Evolutionary conservation across 2,113 vertebrate species (phyloP).

Genomic region (Phylloscopus whistleri): DNA sequence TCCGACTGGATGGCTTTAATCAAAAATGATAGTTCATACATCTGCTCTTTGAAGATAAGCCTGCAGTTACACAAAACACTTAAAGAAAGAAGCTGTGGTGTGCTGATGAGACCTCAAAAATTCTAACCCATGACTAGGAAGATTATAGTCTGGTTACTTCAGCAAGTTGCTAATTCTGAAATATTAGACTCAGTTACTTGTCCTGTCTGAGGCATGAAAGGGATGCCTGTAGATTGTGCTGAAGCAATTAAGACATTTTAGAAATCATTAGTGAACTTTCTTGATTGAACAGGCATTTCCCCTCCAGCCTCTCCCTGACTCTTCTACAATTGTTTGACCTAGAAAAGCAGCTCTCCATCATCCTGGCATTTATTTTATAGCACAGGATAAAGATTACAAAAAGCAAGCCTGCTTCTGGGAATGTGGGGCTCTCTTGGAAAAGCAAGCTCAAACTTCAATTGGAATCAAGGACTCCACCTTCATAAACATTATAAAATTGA

Average conservation of each 20-base stretch:
- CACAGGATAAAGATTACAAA: slow-evolving; percentile 7
- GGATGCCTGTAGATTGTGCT: slow-evolving; percentile 5
- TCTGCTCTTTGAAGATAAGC: slow-evolving; percentile 78
- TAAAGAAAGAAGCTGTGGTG: slow-evolving; percentile 48
- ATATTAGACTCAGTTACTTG: slow-evolving; percentile 48
- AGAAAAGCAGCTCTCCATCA: slow-evolving; percentile 23
- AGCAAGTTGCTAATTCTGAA: slow-evolving; percentile 64
- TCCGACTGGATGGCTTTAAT: slow-evolving; percentile 68
- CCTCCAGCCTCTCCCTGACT: neutral
- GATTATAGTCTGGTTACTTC: slow-evolving; percentile 67
- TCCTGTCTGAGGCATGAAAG: slow-evolving; percentile 43
- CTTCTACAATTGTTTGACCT: neutral
- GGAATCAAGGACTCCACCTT: neutral
- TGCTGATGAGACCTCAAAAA: slow-evolving; percentile 47
- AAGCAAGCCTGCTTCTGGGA: neutral
- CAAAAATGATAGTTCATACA: slow-evolving; percentile 71
- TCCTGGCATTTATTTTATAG: slow-evolving; percentile 10
- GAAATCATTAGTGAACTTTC: slow-evolving; percentile 25
- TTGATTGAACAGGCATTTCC: slow-evolving; percentile 25
- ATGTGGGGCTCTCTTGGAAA: neutral
- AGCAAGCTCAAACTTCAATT: neutral
- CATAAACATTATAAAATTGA: neutral
- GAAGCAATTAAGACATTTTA: slow-evolving; percentile 54
- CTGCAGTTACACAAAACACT: slow-evolving; percentile 55
- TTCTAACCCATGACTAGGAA: slow-evolving; percentile 66